Conservation (phyloP, 2,888 invertebrate species). For the Hylaea fasciaria region DNA sequence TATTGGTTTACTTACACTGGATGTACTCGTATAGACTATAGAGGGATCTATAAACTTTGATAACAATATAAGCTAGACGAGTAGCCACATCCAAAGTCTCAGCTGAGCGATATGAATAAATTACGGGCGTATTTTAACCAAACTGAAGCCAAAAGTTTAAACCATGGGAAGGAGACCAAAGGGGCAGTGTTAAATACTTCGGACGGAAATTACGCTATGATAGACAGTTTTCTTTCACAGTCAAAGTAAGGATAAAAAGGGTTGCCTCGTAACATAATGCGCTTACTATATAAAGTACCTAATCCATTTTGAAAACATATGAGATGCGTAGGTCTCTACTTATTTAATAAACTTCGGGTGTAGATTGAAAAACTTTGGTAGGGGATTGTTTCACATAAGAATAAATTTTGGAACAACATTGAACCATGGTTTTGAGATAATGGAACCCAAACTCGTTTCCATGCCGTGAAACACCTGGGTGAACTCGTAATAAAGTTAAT, state of each 20-base stretch:
- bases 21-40: too few relatives aligned
- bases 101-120: not conserved
- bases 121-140: conserved; percentile 2
- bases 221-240: conserved; percentile 12
- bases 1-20: too few relatives aligned
- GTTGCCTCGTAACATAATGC: conserved; percentile 1
- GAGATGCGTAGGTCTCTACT: not conserved
- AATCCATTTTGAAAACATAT: not conserved
- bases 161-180: conserved; percentile 11
- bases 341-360: not conserved
- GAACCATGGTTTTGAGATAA: too few relatives aligned
- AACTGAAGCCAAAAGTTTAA: conserved; percentile 12
- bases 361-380: conserved; percentile 7
- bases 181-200: conserved; percentile 10
- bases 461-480: too few relatives aligned
- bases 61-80: not conserved
- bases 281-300: not conserved
- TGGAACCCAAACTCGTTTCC: too few relatives aligned
- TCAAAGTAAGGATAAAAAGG: conserved; percentile 13
- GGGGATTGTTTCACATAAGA: not conserved
- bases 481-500: too few relatives aligned
- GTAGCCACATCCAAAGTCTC: not conserved
- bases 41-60: too few relatives aligned
- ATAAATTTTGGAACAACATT: not conserved
- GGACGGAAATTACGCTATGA: conserved; percentile 16